Evolutionary conservation across 64 coral and sea anemone genomes (phyloP).

Genomic region (Stylophora pistillata): DNA sequence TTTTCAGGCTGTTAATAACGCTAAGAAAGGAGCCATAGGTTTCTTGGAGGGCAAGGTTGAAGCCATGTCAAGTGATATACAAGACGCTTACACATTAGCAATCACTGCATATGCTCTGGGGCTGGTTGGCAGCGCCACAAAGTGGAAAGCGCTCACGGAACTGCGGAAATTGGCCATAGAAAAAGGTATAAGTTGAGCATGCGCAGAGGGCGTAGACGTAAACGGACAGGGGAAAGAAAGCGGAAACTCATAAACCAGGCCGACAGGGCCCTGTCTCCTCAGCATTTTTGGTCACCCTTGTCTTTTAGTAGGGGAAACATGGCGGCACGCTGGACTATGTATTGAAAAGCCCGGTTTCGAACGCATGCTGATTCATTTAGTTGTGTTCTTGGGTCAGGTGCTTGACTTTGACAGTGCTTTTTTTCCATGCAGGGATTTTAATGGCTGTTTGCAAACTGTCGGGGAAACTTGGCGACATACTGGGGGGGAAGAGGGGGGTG

Average conservation of each 20-base stretch:
- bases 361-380: no score
- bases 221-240: not conserved
- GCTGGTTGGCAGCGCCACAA: slow-evolving; percentile 43
- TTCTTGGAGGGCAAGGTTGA: slow-evolving; percentile 64
- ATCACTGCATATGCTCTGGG: slow-evolving; percentile 69
- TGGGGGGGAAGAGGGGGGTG: no score
- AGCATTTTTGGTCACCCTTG: no score
- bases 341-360: no score
- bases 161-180: slow-evolving; percentile 57
- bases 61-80: slow-evolving; percentile 27
- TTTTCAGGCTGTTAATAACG: slow-evolving; percentile 48
- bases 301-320: no score
- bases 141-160: slow-evolving; percentile 42
- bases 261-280: no score
- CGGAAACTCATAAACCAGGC: no score
- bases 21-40: slow-evolving; percentile 40
- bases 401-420: no score
- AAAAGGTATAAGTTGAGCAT: slow-evolving; percentile 52
- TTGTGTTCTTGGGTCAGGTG: no score
- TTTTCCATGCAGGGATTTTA: no score
- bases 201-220: not conserved
- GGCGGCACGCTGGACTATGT: no score
- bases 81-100: slow-evolving; percentile 82
- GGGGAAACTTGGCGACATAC: no score
- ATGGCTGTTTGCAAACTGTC: not conserved